Percentiles rank a stretch among this genome's conserved stretches.
These are phyloP conservation scores for Magallana nippona DNA, from an alignment of 2,888 invertebrate species.

Conservation along the genomic window DNA sequence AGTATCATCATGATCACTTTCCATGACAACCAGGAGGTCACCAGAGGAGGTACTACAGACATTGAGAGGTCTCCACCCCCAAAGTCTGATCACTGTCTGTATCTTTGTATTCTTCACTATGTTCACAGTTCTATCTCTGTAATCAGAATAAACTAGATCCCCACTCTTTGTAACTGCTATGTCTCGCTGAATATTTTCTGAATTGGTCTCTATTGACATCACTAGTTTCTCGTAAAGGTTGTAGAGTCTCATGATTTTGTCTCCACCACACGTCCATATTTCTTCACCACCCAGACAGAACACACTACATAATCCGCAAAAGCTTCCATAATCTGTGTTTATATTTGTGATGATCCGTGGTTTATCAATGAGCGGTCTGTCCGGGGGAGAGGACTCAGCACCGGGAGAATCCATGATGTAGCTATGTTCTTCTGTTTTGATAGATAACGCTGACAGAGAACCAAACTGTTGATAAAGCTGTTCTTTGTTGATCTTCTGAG, in stretches of 20 bases:
- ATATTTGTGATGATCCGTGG: not conserved
- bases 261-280: not conserved
- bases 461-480: conserved; percentile 4
- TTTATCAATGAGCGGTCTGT: not conserved
- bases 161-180: not conserved
- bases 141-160: not conserved
- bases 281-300: not conserved
- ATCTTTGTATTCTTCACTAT: not conserved
- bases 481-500: conserved; percentile 15
- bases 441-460: conserved; percentile 1
- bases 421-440: not conserved
- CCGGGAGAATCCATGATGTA: not conserved
- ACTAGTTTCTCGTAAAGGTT: not conserved
- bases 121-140: not conserved
- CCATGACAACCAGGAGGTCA: conserved; percentile 13
- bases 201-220: not conserved
- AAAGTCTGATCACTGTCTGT: not conserved
- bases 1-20: not conserved
- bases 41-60: not conserved
- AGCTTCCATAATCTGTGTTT: not conserved
- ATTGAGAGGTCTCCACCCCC: not conserved
- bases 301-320: not conserved
- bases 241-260: not conserved
- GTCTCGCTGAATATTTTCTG: not conserved
- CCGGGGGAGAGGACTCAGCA: too few relatives aligned